Conservation (phyloP, 2,888 invertebrate species). For the Andrena bucephala region DNA sequence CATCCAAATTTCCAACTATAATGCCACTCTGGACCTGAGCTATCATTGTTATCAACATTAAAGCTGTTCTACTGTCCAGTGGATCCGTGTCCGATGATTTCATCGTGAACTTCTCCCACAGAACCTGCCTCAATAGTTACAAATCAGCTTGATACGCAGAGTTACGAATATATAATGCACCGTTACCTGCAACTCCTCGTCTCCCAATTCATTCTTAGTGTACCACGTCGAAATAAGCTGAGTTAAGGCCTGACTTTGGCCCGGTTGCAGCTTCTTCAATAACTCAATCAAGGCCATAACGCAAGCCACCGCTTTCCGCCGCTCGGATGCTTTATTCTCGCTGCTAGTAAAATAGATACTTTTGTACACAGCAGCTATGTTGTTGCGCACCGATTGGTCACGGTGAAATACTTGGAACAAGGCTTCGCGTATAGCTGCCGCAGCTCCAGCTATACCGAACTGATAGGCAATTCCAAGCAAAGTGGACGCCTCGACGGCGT, state of each 20-base stretch:
- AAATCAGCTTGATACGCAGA: background rate
- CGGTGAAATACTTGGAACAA: conserved; percentile 79
- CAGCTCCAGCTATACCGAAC: conserved; percentile 91
- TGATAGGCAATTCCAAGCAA: conserved; percentile 93
- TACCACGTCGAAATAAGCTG: conserved; percentile 79
- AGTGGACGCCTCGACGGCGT: conserved; percentile 95
- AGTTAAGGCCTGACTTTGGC: conserved; percentile 78
- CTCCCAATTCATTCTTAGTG: conserved; percentile 72
- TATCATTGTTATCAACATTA: conserved; percentile 92
- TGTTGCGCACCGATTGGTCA: conserved; percentile 81
- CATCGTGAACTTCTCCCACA: conserved; percentile 94
- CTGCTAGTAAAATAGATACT: conserved; percentile 75
- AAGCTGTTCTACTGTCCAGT: conserved; percentile 90
- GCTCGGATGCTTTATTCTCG: conserved; percentile 68
- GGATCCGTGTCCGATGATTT: conserved; percentile 90
- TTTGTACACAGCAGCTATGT: conserved; percentile 80
- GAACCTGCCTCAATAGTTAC: conserved; percentile 86
- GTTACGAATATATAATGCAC: background rate
- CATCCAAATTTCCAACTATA: conserved; percentile 89
- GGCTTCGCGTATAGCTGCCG: conserved; percentile 86
- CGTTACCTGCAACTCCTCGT: conserved; percentile 77
- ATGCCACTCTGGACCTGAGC: conserved; percentile 88
- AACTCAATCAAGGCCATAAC: conserved; percentile 78
- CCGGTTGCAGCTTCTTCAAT: conserved; percentile 76
- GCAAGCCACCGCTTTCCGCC: conserved; percentile 74